Conservation (phyloP, 1,140 invertebrate species). For the Lordiphosa stackelbergi region DNA sequence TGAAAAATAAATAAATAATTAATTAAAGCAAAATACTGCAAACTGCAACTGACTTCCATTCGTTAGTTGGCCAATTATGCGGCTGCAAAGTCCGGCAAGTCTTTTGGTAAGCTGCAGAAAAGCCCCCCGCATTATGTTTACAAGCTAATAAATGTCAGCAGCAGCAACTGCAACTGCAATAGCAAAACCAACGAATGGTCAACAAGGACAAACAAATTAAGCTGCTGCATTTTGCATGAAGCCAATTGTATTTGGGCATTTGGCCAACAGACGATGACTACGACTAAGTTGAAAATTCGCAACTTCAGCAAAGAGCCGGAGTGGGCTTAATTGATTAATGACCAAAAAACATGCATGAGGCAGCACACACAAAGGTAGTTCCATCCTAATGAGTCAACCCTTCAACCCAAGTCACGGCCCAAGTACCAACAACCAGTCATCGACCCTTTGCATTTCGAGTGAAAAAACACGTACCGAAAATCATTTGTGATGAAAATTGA, state of each 20-base stretch:
- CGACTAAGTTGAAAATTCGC: constrained; percentile 22
- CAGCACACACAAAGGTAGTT: constrained; percentile 12
- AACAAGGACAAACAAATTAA: constrained; percentile 55
- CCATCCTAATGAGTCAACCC: constrained; percentile 11
- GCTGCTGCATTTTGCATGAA: constrained; percentile 56
- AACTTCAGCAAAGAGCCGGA: constrained; percentile 37
- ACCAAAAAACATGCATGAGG: constrained; percentile 21
- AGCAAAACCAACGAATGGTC: constrained; percentile 40
- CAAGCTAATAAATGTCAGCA: constrained; percentile 59
- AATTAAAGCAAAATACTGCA: constrained; percentile 26
- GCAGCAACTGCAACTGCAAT: constrained; percentile 6
- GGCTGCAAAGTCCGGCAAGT: constrained; percentile 41
- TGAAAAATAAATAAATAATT: constrained; percentile 54
- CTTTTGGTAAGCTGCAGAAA: constrained; percentile 46
- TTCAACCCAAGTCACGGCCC: background rate
- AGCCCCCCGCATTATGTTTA: constrained; percentile 47
- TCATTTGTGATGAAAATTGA: constrained; percentile 11
- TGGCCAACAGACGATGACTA: constrained; percentile 26
- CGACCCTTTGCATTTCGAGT: constrained; percentile 14
- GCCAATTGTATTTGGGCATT: constrained; percentile 38
- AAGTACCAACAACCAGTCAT: constrained; percentile 6
- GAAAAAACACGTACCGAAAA: constrained; percentile 5
- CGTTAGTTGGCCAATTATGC: constrained; percentile 33
- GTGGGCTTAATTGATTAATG: constrained; percentile 51
- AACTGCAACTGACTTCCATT: constrained; percentile 3